Evolutionary conservation across 2,797 vertebrate species (phyloP), one percentile per base, ranked within the genome.

Genomic region (Lacerta bilineata): DNA sequence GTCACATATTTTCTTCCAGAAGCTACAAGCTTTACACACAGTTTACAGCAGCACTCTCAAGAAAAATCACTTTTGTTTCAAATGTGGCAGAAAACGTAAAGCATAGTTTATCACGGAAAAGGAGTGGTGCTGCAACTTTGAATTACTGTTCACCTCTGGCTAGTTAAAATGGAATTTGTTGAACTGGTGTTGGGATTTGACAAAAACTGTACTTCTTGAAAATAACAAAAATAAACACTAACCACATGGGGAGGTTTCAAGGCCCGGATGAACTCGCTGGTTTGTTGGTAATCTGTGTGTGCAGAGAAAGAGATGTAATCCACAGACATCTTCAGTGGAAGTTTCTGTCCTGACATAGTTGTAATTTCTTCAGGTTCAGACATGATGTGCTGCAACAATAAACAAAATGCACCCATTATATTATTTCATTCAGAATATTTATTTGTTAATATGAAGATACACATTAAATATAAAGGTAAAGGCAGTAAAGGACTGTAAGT

Each of bases 281-380:
- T 99, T 96, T 99, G 98, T 93, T 99, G 98, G 95, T 99, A 99
- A 96, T 99, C 98, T 0, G 98, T 99, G 95, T 99, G 98, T 92
- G 98, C 98, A 1, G 98, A 99, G 97, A 99, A 99, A 93, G 98
- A 99, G 96, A 99, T 99, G 96, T 99, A 99, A 96, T 99, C 98
- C 95, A 99, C 98, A 0, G 98, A 99, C 98, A 99, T 99, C 97
- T 99, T 99, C 94, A 99, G 95, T 18, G 98, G 98, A 8, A 99
- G 97, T 90, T 99, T 99, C 96, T 99, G 98, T 20, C 99, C 98
- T 8, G 98, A 99, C 98, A 99, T 99, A 81, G 98, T 99, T 89
- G 97, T 97, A 95, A 99, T 99, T 95, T 99, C 98, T 89, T 99
- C 98, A 0, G 98, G 98, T 93, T 99, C 98, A 50, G 98, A 99